These are phyloP conservation scores for Cavia porcellus DNA, from an alignment of 2,113 vertebrate species.

Conservation along the genomic window DNA sequence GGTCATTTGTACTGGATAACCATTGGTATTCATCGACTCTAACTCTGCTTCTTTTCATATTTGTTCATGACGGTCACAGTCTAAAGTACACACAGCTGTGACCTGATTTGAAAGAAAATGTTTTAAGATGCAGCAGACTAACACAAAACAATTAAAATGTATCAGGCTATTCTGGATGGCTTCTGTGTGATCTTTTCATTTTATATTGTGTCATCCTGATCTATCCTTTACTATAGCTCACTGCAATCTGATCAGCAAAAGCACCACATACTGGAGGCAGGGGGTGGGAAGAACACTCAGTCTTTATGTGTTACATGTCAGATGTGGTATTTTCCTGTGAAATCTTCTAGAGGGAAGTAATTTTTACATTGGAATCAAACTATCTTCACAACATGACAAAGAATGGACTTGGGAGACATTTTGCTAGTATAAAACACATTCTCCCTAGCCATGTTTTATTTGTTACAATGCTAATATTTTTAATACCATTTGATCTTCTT, in stretches of 20 bases:
- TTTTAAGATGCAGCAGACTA: slow-evolving; percentile 83
- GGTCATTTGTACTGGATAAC: slow-evolving; percentile 36
- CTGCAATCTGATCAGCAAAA: slow-evolving; percentile 14
- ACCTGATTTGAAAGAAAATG: slow-evolving; percentile 86
- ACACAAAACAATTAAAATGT: slow-evolving; percentile 82
- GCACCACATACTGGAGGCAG: not conserved
- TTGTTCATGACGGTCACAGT: slow-evolving; percentile 89
- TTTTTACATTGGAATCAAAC: slow-evolving; percentile 5
- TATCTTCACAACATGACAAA: not conserved
- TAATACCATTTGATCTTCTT: not conserved
- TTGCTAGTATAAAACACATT: slow-evolving; percentile 32
- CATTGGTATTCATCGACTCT: slow-evolving; percentile 9
- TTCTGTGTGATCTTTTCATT: slow-evolving; percentile 57
- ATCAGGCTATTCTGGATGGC: not conserved
- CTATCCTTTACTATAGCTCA: not conserved
- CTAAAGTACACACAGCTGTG: slow-evolving; percentile 87
- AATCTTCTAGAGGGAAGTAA: not conserved
- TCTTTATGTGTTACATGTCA: not conserved
- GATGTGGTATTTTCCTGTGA: not conserved
- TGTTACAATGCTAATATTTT: not conserved
- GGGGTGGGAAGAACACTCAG: not conserved
- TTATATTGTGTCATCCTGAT: slow-evolving; percentile 20
- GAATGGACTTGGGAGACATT: not conserved
- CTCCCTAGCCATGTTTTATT: not conserved
- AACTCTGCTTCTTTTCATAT: slow-evolving; percentile 86